phyloP scores from a whole-genome alignment of 92 coral and sea anemone genomes.

The Zoanthus sansibaricus region DNA sequence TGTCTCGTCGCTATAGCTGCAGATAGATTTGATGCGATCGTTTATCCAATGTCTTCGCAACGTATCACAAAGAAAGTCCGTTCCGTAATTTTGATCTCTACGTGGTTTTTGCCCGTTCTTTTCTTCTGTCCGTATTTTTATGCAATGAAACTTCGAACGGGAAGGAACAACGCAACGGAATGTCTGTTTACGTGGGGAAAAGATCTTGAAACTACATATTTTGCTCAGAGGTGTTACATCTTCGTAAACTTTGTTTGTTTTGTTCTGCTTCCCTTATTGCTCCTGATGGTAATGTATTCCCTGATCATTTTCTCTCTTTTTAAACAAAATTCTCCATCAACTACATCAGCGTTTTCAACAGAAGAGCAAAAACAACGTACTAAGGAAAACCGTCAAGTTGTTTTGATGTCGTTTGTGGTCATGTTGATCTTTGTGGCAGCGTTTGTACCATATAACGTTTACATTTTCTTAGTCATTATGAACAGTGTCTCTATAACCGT shows the following conservation, averaged over 20 bases:
- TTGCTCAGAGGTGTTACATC: conserved; percentile 6
- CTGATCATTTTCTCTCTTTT: conserved; percentile 27
- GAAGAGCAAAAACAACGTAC: not conserved
- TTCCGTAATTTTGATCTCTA: not conserved
- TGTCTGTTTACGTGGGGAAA: conserved; percentile 26
- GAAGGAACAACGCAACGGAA: conserved; percentile 4
- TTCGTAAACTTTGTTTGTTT: conserved; percentile 35
- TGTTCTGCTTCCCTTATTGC: not conserved
- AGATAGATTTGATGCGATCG: conserved; percentile 44
- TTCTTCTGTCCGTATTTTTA: conserved; percentile 38
- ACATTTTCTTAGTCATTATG: not conserved
- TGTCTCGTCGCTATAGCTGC: conserved; percentile 30
- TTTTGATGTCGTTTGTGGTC: conserved; percentile 1
- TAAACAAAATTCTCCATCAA: not conserved
- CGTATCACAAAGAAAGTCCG: conserved; percentile 15
- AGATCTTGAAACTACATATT: not conserved
- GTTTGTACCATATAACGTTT: conserved; percentile 11
- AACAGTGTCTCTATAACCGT: too few species aligned
- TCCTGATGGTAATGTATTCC: not conserved
- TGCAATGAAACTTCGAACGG: conserved; percentile 16
- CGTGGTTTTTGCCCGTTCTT: conserved; percentile 17
- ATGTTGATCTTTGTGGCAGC: not conserved
- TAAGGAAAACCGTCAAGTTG: conserved; percentile 19
- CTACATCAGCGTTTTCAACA: not conserved
- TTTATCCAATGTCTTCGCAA: conserved; percentile 32